Base-by-base conservation (phyloP, 2,113 vertebrate genomes). In the Triplophysa tibetana region DNA sequence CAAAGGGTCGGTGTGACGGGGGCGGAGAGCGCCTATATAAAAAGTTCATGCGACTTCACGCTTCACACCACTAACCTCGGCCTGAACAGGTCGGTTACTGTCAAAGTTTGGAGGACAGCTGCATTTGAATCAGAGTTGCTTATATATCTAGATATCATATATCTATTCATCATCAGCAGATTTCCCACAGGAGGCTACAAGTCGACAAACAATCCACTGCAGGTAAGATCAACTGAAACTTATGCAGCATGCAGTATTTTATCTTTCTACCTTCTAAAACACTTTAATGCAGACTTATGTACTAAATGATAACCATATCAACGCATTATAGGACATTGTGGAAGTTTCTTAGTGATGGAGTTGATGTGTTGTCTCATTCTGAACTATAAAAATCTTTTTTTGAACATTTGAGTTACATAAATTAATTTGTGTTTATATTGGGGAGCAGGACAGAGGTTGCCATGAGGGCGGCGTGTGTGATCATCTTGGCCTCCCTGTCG, bases 401-500 rank as follows among this genome's bases (percentile, higher is more conserved):
- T 29, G 29, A 29, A 29, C 29, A 43, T 2, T 12, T 45, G 10
- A 11, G 16, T 6, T 21, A 45, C 69, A 17, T 78, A 29, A n/a
- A 16, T 75, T 52, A 79, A 13, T 73, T 38, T 58, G 10, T 45
- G 43, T 62, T 0, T 85, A 38, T 83, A 38, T 82, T 60, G 60
- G 63, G 29, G 81, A 19, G 89, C 87, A 88, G 85, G 87, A 88
- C 83, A 87, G 80, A 58, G 74, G 43, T 77, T 77, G 86, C 66
- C 76, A 96, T 97, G 96, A 89, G 89, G 86, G 89, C 90, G 19
- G 80, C 85, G 75, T 92, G 87, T 74, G 88, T 94, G 79, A 75
- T 92, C 74, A 83, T 94, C 84, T 76, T 96, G 56, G 88, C 93
- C 68, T 92, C 87, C 84, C 83, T 95, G 64, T 81, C 87, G 81